Conservation (phyloP, 1,140 invertebrate genomes). For the Sitophilus oryzae region DNA sequence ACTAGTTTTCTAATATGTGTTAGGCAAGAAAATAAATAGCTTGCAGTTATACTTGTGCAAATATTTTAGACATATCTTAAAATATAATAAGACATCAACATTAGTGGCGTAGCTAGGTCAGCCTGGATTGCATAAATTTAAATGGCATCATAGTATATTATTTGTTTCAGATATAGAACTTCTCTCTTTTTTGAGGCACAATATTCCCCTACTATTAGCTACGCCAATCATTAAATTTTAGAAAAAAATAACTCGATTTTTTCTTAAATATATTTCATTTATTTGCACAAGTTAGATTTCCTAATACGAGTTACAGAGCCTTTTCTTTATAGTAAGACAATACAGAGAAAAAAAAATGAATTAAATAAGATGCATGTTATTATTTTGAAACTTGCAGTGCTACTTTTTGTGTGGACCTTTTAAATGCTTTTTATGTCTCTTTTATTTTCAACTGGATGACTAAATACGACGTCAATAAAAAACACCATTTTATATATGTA, state of each 20-base stretch:
- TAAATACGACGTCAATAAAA: too few species aligned
- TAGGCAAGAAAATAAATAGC: neutral
- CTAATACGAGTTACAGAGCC: neutral
- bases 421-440: slow-evolving; percentile 5
- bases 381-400: slow-evolving; percentile 11
- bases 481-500: too few species aligned
- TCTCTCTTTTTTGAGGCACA: too few species aligned
- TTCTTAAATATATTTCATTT: too few species aligned
- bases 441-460: too few species aligned
- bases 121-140: too few species aligned
- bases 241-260: too few species aligned
- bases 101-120: too few species aligned
- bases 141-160: too few species aligned
- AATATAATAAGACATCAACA: neutral
- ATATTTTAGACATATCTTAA: neutral
- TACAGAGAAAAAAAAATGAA: neutral
- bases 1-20: neutral
- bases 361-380: neutral
- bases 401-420: slow-evolving; percentile 27
- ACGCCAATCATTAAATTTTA: too few species aligned
- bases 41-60: neutral
- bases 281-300: neutral
- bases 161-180: too few species aligned
- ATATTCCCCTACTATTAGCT: too few species aligned
- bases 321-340: slow-evolving; percentile 2